phyloP scores from a whole-genome alignment of 2,113 vertebrate species.

The Microtus oregoni region DNA sequence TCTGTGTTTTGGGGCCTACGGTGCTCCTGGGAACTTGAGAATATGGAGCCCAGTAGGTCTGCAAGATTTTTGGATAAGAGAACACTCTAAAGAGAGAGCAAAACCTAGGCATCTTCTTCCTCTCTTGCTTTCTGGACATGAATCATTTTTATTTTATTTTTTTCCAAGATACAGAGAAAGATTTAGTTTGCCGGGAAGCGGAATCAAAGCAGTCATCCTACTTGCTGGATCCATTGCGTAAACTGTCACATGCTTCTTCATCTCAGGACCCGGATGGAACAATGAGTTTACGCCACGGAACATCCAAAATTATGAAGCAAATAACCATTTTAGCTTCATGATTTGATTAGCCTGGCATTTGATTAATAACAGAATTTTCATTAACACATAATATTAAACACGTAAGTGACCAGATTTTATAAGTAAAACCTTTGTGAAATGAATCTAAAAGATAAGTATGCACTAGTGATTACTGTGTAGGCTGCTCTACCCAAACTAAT shows the following conservation, averaged over 20 bases:
- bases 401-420: not conserved
- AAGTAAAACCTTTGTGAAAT: not conserved
- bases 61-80: too few relatives aligned
- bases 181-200: not conserved
- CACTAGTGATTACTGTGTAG: not conserved
- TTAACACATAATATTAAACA: not conserved
- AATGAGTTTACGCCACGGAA: fast-evolving
- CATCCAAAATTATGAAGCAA: not conserved
- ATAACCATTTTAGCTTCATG: not conserved
- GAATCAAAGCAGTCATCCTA: not conserved
- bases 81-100: fast-evolving
- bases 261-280: too few relatives aligned
- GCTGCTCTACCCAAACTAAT: not conserved
- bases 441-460: not conserved
- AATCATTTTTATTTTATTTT: not conserved
- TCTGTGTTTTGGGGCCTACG: fast-evolving
- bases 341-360: not conserved
- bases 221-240: fast-evolving
- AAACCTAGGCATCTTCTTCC: fast-evolving
- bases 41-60: not conserved
- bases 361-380: not conserved
- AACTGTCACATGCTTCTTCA: not conserved
- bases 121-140: not conserved
- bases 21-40: fast-evolving
- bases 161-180: not conserved